Base-by-base conservation (phyloP, 2,888 invertebrate genomes). In the Volucella zonaria region DNA sequence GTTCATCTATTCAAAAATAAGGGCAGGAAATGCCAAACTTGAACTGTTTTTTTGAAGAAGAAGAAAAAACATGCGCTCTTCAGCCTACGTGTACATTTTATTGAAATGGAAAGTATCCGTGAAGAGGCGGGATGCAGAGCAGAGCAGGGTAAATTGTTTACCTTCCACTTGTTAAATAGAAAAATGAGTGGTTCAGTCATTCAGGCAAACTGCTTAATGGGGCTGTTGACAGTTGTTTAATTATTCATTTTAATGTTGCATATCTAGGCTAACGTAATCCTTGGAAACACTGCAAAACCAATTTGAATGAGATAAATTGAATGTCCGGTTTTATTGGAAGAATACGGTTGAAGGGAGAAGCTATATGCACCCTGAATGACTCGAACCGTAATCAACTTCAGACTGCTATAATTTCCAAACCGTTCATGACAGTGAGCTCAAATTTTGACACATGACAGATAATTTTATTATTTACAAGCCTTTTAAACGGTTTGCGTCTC, bases 21-120 rank as follows among this genome's bases (percentile, higher is more conserved):
- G 80, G 66, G 49, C 80, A 80, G 83, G 80, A 83, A 83, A 83
- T 80, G 80, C 79, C 83, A 80, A 83, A 80, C 83, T 80, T 75
- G 80, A 83, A 75, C 74, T 74, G 42, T 31, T 59, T 31, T 59
- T 64, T 67, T 68, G 52, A 31, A 31, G 31, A 31, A 4, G 31
- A 31, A 6, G 6, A 6, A 31, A 31, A 59, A 74, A 73, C 54
- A 62, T 59, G 43, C 61, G 47, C 31, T 76, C 59, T 54, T 31
- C 31, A 31, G 52, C 14, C 45, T 18, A 11, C 12, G 73, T 62
- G 40, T 54, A 49, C 49, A 62, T 73, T 77, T 66, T 67, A 18
- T 67, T 52, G 47, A 67, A 78, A 78, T 43, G 31, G 31, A 31
- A 31, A 58, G 49, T 66, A 62, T 45, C 15, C 51, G 59, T 49